Conservation (phyloP, 2,113 vertebrate genomes). For the Hippocampus comes region DNA sequence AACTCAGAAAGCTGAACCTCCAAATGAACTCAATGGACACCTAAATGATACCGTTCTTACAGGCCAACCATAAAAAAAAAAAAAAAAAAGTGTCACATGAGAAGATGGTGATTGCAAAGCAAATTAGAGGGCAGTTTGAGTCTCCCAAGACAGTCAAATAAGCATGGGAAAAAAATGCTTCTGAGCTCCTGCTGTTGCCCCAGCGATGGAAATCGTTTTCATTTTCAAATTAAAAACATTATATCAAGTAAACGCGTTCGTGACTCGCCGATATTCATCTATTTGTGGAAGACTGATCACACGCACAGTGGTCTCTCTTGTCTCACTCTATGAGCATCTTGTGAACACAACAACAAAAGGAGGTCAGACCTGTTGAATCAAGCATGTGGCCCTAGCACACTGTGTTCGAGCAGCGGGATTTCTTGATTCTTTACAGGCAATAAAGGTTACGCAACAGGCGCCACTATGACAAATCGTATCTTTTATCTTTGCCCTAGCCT, state of each 20-base stretch:
- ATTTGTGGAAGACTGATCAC: background rate
- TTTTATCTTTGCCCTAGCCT: conserved; percentile 34
- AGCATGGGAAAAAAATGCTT: conserved; percentile 13
- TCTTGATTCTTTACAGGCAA: conserved; percentile 61
- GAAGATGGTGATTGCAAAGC: conserved; percentile 11
- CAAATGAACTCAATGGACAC: background rate
- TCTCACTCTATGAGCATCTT: background rate
- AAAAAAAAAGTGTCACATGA: conserved; percentile 9
- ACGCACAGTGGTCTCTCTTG: background rate
- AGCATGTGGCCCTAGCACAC: conserved; percentile 45
- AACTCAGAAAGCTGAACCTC: too few relatives aligned
- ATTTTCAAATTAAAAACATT: background rate
- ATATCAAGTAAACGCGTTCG: background rate
- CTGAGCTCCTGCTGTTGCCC: conserved; percentile 8
- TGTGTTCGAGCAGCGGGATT: conserved; percentile 49
- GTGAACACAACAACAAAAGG: conserved; percentile 1
- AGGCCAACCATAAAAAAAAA: background rate
- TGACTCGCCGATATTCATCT: background rate
- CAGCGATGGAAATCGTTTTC: background rate
- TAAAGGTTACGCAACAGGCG: conserved; percentile 58
- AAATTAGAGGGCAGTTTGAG: conserved; percentile 21
- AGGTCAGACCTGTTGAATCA: conserved; percentile 40
- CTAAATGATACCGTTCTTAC: background rate
- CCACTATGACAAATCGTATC: conserved; percentile 45
- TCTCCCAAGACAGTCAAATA: conserved; percentile 36